phyloP scores from a whole-genome alignment of 2,888 invertebrate genomes.

The Luperina testacea region DNA sequence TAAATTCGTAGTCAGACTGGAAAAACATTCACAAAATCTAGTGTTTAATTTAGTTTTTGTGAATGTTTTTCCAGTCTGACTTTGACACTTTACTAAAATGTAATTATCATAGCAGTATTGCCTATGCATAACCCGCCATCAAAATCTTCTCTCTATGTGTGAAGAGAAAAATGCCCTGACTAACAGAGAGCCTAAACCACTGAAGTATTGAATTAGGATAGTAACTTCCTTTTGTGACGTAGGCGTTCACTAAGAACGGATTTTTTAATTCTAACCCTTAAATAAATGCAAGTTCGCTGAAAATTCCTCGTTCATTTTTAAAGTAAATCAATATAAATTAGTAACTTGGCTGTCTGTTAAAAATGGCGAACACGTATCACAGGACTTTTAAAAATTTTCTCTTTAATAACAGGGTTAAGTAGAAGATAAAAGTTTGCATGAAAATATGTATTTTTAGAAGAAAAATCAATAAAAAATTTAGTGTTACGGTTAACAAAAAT shows the following conservation, averaged over 20 bases:
- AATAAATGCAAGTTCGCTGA: not conserved
- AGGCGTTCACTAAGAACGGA: not conserved
- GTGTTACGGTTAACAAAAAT: not conserved
- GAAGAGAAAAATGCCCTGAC: not conserved
- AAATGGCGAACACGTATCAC: not conserved
- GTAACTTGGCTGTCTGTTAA: not conserved
- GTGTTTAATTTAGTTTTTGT: no score
- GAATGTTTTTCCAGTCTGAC: no score
- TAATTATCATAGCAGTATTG: not conserved
- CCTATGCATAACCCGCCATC: not conserved
- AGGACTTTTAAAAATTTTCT: not conserved
- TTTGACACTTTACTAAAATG: not conserved
- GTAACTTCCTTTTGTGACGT: not conserved
- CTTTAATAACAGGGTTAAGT: not conserved
- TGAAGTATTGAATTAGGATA: not conserved
- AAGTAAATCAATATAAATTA: not conserved
- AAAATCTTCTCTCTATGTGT: not conserved
- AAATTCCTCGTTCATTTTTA: not conserved
- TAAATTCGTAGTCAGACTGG: not conserved
- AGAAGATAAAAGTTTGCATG: not conserved
- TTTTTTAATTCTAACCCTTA: not conserved
- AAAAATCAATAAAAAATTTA: not conserved
- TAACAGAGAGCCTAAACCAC: not conserved
- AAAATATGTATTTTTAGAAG: not conserved
- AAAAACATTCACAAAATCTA: slow-evolving; percentile 9